Conservation (phyloP, 2,113 vertebrate species). For the Cyanoderma ruficeps region DNA sequence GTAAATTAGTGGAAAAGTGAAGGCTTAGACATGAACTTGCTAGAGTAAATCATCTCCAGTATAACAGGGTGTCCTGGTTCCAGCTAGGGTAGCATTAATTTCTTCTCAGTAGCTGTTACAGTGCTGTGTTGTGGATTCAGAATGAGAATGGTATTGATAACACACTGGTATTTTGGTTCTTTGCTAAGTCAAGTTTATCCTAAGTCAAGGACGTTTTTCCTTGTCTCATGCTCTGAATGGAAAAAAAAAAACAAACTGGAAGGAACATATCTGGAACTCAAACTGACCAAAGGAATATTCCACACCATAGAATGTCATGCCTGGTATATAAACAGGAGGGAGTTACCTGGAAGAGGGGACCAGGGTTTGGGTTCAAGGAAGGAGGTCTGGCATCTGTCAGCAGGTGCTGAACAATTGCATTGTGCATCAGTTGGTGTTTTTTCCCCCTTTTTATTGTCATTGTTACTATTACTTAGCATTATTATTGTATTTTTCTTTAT, state of each 20-base stretch:
- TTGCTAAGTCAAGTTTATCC: neutral
- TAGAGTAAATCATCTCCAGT: neutral
- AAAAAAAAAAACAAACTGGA: neutral
- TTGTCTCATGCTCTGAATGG: neutral
- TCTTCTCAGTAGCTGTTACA: neutral
- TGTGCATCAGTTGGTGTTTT: neutral
- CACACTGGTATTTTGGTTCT: neutral
- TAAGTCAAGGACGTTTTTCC: neutral
- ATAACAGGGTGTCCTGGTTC: neutral
- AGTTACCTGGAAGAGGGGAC: neutral
- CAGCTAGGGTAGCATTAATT: neutral
- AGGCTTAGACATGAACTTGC: neutral
- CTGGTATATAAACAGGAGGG: neutral
- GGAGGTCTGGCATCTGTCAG: rapidly evolving
- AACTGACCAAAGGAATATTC: neutral
- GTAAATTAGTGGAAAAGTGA: neutral
- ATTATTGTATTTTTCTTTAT: neutral
- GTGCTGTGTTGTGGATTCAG: neutral
- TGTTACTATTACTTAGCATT: neutral
- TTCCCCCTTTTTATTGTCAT: neutral
- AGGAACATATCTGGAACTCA: rapidly evolving
- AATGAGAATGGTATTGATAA: neutral
- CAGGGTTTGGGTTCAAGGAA: neutral
- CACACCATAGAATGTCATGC: neutral
- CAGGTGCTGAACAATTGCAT: neutral